Evolutionary conservation across 2,888 invertebrate species (phyloP).

Genomic region (Papilio protenor): DNA sequence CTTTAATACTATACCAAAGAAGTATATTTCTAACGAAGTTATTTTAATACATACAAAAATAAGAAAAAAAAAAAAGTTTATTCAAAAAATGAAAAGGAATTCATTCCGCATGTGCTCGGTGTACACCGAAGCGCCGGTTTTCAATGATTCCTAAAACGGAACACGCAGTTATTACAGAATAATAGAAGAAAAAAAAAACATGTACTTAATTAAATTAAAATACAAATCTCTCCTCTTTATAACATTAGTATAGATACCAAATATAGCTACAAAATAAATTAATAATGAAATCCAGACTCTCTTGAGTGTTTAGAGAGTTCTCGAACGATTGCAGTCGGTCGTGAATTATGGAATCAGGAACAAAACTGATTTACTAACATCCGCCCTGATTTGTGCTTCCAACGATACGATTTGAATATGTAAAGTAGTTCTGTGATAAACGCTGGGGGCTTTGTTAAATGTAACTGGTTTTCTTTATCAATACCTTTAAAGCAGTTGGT

Average conservation of each 20-base stretch:
- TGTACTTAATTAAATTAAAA: too few relatives aligned
- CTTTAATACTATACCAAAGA: too few relatives aligned
- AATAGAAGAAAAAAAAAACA: too few relatives aligned
- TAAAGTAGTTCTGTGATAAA: slow-evolving; percentile 57
- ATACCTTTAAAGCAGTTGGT: neutral
- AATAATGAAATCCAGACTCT: neutral
- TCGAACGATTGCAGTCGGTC: slow-evolving; percentile 21
- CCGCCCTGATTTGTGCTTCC: slow-evolving; percentile 69
- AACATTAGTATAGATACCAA: neutral
- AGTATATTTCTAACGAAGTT: too few relatives aligned
- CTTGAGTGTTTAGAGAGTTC: neutral
- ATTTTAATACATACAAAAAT: too few relatives aligned
- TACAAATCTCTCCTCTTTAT: too few relatives aligned
- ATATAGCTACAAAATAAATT: neutral
- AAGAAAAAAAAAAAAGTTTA: too few relatives aligned
- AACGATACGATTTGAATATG: slow-evolving; percentile 73
- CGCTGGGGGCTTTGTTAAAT: slow-evolving; percentile 45
- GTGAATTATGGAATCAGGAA: slow-evolving; percentile 72
- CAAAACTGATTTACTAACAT: slow-evolving; percentile 77
- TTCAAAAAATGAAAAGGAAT: too few relatives aligned
- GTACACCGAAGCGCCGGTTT: too few relatives aligned
- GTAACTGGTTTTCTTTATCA: slow-evolving; percentile 12
- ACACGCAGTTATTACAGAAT: too few relatives aligned
- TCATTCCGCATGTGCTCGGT: too few relatives aligned
- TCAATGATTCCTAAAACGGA: too few relatives aligned